Conservation (phyloP, 2,888 invertebrate species). For the Anoncus sp. region DNA sequence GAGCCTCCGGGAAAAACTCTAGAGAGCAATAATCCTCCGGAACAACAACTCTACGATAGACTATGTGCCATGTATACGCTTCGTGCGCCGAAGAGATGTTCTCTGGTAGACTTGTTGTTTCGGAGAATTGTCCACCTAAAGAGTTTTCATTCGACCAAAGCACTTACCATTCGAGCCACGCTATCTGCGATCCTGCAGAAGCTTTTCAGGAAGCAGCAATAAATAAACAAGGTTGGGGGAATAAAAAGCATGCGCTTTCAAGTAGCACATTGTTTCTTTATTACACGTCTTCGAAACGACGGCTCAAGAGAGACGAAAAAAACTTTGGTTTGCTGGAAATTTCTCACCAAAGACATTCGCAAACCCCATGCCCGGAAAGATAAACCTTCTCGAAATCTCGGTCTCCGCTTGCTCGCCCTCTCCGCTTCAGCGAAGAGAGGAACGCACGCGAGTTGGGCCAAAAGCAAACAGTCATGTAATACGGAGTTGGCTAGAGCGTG, state of each 20-base stretch:
- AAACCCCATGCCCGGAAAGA: slow-evolving; percentile 51
- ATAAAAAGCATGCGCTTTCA: slow-evolving; percentile 19
- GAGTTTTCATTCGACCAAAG: no score
- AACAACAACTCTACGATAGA: no score
- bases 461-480: slow-evolving; percentile 32
- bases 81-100: no score
- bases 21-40: no score
- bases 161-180: slow-evolving; percentile 43
- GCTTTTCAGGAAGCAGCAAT: slow-evolving; percentile 16
- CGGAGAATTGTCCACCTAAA: no score
- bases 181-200: slow-evolving; percentile 5
- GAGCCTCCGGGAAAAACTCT: no score
- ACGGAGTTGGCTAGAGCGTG: slow-evolving; percentile 42
- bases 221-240: slow-evolving; percentile 36
- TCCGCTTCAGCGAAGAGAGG: no score
- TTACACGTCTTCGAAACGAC: not conserved
- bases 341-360: slow-evolving; percentile 46
- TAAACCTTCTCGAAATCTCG: slow-evolving; percentile 40
- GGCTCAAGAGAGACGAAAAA: not conserved
- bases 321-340: slow-evolving; percentile 28
- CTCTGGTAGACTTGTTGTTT: no score
- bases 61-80: no score
- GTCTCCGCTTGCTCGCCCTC: no score
- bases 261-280: slow-evolving; percentile 23
- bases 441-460: slow-evolving; percentile 26